Conservation (phyloP, 2,888 invertebrate genomes). For the Orthonychiurus folsomi region DNA sequence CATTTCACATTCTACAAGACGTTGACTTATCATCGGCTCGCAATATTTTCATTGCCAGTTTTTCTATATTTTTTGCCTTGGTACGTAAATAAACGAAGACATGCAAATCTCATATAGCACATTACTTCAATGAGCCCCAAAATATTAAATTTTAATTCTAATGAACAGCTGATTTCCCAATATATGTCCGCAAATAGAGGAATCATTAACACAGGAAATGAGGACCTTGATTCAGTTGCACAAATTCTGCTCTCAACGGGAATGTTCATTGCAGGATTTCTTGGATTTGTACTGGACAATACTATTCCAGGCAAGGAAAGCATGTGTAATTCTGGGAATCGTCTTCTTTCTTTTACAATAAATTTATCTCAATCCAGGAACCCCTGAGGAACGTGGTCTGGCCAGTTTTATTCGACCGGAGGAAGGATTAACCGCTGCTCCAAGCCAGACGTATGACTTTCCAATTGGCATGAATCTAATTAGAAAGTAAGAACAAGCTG, state of each 20-base stretch:
- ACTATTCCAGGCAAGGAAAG: constrained; percentile 57
- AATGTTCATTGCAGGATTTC: constrained; percentile 63
- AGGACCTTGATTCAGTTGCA: constrained; percentile 57
- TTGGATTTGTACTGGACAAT: constrained; percentile 65
- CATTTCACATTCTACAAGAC: constrained; percentile 67
- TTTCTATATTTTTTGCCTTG: constrained; percentile 76
- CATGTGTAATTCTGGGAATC: neutral
- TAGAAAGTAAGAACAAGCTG: too few species aligned
- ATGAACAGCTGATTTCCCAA: constrained; percentile 46
- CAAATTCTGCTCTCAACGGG: constrained; percentile 68
- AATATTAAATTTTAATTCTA: neutral
- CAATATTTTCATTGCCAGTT: constrained; percentile 79
- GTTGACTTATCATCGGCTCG: constrained; percentile 72
- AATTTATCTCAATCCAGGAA: too few species aligned
- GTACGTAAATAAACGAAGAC: constrained; percentile 40
- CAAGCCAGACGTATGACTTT: neutral
- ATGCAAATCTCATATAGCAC: neutral
- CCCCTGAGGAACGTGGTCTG: constrained; percentile 64
- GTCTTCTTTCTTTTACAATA: neutral
- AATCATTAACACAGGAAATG: constrained; percentile 56
- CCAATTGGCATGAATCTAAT: neutral
- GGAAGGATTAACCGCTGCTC: too few species aligned
- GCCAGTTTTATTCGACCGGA: constrained; percentile 44
- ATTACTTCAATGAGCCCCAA: neutral
- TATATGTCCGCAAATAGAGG: constrained; percentile 62